Evolutionary conservation across 2,888 invertebrate species (phyloP).

Genomic region (Drosophila recens): DNA sequence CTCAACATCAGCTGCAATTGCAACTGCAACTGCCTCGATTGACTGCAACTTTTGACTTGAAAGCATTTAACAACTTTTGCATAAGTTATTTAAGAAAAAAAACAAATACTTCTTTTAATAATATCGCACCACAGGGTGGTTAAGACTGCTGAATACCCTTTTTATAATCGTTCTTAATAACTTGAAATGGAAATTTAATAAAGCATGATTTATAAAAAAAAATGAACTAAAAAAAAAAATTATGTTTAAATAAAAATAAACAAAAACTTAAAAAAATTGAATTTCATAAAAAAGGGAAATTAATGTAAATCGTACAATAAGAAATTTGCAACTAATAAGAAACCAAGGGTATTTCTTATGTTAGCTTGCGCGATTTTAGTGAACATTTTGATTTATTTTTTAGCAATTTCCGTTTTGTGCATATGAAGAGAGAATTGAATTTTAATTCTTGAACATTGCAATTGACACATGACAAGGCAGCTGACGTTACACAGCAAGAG

Average conservation of each 20-base stretch:
- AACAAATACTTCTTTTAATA: neutral
- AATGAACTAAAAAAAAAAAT: too few species aligned
- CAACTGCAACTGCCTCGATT: too few species aligned
- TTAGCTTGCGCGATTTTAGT: too few species aligned
- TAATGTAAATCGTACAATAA: neutral
- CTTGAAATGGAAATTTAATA: too few species aligned
- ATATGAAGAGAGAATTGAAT: constrained; percentile 69
- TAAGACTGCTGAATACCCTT: neutral
- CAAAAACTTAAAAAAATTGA: too few species aligned
- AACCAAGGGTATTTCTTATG: neutral
- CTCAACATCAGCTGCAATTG: neutral
- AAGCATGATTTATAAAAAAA: too few species aligned
- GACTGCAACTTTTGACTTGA: neutral
- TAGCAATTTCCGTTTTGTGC: constrained; percentile 72
- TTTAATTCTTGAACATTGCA: constrained; percentile 71
- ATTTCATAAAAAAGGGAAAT: too few species aligned
- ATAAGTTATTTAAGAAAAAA: constrained; percentile 4
- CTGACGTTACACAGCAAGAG: neutral
- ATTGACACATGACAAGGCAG: constrained; percentile 75
- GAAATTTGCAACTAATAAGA: neutral
- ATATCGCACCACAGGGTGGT: too few species aligned
- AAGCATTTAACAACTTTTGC: constrained; percentile 8
- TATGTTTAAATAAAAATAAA: too few species aligned
- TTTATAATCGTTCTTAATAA: neutral
- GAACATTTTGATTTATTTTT: constrained; percentile 30